Evolutionary conservation across 2,888 invertebrate species (phyloP).

Genomic region (Terebella lapidaria): DNA sequence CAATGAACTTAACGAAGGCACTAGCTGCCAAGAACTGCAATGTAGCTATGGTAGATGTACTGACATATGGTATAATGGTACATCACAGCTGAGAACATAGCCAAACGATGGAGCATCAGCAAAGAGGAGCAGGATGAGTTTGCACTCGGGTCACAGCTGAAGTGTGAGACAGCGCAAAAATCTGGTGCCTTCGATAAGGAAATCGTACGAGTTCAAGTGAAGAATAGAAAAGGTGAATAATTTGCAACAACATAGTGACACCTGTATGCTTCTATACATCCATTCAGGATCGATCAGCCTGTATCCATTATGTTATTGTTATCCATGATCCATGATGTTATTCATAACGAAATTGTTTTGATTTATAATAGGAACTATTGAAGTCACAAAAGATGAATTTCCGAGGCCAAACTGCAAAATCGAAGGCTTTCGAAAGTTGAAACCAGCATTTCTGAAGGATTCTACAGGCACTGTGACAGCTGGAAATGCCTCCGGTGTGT

Average conservation of each 20-base stretch:
- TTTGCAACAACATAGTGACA: no score
- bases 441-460: slow-evolving; percentile 64
- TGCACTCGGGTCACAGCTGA: slow-evolving; percentile 66
- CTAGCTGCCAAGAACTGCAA: no score
- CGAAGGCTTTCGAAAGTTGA: slow-evolving; percentile 62
- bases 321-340: no score
- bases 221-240: slow-evolving; percentile 27
- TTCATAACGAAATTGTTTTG: no score
- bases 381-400: slow-evolving; percentile 63
- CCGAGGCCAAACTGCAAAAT: slow-evolving; percentile 63
- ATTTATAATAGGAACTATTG: slow-evolving; percentile 12
- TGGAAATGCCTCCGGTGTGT: slow-evolving; percentile 61
- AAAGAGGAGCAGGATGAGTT: slow-evolving; percentile 69
- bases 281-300: no score
- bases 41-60: no score
- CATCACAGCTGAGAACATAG: slow-evolving; percentile 71
- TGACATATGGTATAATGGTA: slow-evolving; percentile 9
- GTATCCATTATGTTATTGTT: no score
- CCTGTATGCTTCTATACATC: no score
- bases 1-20: no score
- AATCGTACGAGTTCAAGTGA: slow-evolving; percentile 65
- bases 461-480: slow-evolving; percentile 68
- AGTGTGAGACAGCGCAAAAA: slow-evolving; percentile 62
- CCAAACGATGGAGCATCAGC: slow-evolving; percentile 63
- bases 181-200: slow-evolving; percentile 66